phyloP scores from a whole-genome alignment of 2,113 vertebrate genomes.

The Nothoprocta pentlandii region DNA sequence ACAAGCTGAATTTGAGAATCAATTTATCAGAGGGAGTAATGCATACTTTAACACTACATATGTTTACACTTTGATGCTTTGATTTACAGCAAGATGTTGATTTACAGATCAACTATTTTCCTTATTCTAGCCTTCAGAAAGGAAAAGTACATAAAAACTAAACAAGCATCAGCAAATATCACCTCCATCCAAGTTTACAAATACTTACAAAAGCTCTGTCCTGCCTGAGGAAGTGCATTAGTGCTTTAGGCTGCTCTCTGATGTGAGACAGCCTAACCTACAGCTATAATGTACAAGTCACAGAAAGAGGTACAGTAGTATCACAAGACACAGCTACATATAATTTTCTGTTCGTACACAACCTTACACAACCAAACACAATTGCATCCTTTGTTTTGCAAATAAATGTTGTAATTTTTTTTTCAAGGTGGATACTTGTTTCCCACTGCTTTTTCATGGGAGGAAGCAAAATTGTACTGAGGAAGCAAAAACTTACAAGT shows the following conservation, averaged over 20 bases:
- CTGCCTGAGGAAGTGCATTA: neutral
- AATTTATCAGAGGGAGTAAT: neutral
- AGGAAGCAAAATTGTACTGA: neutral
- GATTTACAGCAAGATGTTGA: neutral
- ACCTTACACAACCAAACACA: neutral
- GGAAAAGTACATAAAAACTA: neutral
- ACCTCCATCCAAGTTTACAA: neutral
- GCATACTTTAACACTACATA: neutral
- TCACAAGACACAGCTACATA: neutral
- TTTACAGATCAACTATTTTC: neutral
- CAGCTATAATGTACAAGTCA: neutral
- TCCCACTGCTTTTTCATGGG: neutral
- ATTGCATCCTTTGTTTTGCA: neutral
- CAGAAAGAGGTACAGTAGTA: neutral
- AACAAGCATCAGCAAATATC: neutral
- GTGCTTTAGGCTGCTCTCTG: neutral
- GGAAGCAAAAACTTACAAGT: neutral
- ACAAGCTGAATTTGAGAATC: neutral
- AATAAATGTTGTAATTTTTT: neutral
- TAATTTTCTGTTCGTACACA: neutral
- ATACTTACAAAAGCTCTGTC: neutral
- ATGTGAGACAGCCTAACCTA: neutral
- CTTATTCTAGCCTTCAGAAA: neutral
- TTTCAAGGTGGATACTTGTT: neutral
- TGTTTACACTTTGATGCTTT: neutral